Evolutionary conservation across 2,888 invertebrate genomes (phyloP).

Genomic region (Dynastes hyllus): DNA sequence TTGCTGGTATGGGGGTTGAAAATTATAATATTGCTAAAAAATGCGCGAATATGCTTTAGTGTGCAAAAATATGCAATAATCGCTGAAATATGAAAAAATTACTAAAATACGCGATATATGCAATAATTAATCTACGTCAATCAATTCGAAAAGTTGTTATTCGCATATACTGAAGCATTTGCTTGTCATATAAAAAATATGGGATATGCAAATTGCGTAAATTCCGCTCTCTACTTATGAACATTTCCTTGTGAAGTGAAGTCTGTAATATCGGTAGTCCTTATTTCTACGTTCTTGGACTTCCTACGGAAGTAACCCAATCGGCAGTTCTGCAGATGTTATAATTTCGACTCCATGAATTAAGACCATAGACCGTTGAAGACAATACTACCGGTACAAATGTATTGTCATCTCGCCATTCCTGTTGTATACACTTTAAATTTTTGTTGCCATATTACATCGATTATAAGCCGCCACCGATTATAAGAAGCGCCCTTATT

Average conservation of each 20-base stretch:
- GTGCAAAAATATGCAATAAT: too few species aligned
- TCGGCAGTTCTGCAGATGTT: constrained; percentile 41
- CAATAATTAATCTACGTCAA: too few species aligned
- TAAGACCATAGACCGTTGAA: constrained; percentile 55
- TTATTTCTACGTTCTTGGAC: constrained; percentile 53
- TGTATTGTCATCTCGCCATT: constrained; percentile 36
- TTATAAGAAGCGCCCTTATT: too few species aligned
- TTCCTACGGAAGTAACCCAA: constrained; percentile 52
- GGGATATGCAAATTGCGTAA: too few species aligned
- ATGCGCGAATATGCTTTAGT: too few species aligned
- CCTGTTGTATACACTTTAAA: constrained; percentile 54
- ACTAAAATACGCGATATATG: too few species aligned
- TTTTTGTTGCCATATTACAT: constrained; percentile 51
- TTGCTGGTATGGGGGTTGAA: too few species aligned
- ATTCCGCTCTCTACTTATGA: not conserved
- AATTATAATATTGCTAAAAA: too few species aligned
- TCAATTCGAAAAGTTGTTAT: too few species aligned
- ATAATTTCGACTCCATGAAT: constrained; percentile 53
- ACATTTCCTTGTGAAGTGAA: constrained; percentile 12
- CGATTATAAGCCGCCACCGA: constrained; percentile 53
- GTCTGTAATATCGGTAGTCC: constrained; percentile 21
- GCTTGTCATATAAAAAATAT: too few species aligned
- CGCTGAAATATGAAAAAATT: too few species aligned
- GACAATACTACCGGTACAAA: not conserved
- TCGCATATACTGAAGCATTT: too few species aligned